Base-by-base conservation (phyloP, 2,113 vertebrate species). In the human (Homo sapiens) region DNA sequence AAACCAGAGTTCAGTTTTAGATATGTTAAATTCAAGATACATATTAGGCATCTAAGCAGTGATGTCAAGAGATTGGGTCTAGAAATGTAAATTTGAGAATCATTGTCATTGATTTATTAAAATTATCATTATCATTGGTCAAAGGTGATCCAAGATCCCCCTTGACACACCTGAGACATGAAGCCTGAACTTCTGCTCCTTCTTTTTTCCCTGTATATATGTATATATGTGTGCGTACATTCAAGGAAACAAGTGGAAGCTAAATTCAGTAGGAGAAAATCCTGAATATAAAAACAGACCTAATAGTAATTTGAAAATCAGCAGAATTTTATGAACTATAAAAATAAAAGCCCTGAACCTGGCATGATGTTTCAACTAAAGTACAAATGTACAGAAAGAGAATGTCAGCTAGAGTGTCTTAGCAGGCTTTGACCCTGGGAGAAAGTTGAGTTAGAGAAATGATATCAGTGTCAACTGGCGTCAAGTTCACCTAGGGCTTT, bases 31-130 rank as follows among this genome's bases (percentile, higher is more conserved):
- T 35, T 86, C 79, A 84, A 93, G 45, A 73, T 14, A 76, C 30
- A 8, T 48, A 57, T 95, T 88, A 75, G 50, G 82, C 14, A 48
- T 55, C 11, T 27, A 68, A 78, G 16, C 2, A 59, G 13, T 8
- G 12, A 72, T 40, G 14, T 72, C 57, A 88, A 88, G 55, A 48
- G 20, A 81, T 96, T 17, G n/a, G 9, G 8, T 88, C 45, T 48
- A 85, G 32, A 97, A 38, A 45, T 84, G 20, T 66, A 76, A 92
- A 93, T 70, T 59, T 84, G 87, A 91, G 64, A 89, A 89, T 55
- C 6, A 35, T 72, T 72, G 64, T 70, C 73, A 89, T 13, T 80
- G 70, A 25, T 16, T 90, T 93, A 80, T 61, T 30, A 64, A 5
- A 64, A 14, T 64, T 64, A 32, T 64, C 61, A 64, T 64, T 64